A percentile compares a stretch with the other conserved stretches of the same genome.
Evolutionary conservation across 2,888 invertebrate genomes (phyloP).

Genomic region (Andrena chrysosceles): DNA sequence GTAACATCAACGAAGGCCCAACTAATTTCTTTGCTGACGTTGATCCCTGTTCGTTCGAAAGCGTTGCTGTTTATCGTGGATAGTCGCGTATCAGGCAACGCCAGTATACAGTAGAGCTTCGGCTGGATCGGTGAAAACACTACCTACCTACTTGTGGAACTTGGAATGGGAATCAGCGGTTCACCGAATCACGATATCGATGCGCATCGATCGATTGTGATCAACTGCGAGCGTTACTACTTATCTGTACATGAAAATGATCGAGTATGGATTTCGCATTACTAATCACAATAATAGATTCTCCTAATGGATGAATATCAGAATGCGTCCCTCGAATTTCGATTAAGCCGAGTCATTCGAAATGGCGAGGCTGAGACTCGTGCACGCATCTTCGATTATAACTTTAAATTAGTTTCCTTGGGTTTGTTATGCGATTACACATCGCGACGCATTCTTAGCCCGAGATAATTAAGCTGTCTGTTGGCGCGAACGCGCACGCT

Average conservation of each 20-base stretch:
- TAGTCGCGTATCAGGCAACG: too few relatives aligned
- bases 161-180: too few relatives aligned
- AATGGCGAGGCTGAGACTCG: conserved; percentile 8
- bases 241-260: conserved; percentile 43
- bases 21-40: conserved; percentile 44
- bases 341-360: conserved; percentile 54
- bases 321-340: conserved; percentile 61
- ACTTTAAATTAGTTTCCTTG: conserved; percentile 63
- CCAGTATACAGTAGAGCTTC: too few relatives aligned
- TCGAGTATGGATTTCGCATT: conserved; percentile 35
- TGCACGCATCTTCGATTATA: conserved; percentile 56
- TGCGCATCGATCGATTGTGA: conserved; percentile 20
- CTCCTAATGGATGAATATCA: conserved; percentile 50
- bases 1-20: conserved; percentile 34
- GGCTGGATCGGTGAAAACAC: too few relatives aligned
- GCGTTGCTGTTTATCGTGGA: too few relatives aligned
- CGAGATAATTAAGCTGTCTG: conserved; percentile 48
- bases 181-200: conserved; percentile 13
- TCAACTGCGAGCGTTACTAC: too few relatives aligned
- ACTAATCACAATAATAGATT: conserved; percentile 5
- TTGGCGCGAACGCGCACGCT: neutral
- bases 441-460: conserved; percentile 58
- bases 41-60: conserved; percentile 17
- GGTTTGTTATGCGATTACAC: conserved; percentile 60
- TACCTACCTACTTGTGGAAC: too few relatives aligned